phyloP scores from a whole-genome alignment of 2,888 invertebrate genomes.

The Patella ulyssiponensis region DNA sequence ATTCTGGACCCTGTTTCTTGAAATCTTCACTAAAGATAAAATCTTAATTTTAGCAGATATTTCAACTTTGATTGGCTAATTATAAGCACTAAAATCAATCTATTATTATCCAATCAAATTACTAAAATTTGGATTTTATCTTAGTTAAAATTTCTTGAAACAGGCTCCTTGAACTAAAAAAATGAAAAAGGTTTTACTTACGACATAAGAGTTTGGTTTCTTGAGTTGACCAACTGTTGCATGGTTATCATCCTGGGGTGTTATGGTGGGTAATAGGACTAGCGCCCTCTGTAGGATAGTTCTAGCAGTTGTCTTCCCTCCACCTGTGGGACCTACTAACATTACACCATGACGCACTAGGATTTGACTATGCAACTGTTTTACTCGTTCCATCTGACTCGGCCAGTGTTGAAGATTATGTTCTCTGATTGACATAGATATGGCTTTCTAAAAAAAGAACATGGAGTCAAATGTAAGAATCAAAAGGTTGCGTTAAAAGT shows the following conservation, averaged over 20 bases:
- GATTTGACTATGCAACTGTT: slow-evolving; percentile 72
- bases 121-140: no score
- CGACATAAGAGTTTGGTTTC: slow-evolving; percentile 6
- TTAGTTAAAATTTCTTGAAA: no score
- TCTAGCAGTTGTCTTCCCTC: slow-evolving; percentile 70
- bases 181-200: slow-evolving; percentile 4
- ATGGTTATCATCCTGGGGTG: slow-evolving; percentile 44
- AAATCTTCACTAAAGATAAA: no score
- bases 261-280: slow-evolving; percentile 64
- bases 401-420: slow-evolving; percentile 69
- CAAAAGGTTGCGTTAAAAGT: no score
- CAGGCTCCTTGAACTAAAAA: no score
- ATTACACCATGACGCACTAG: slow-evolving; percentile 71
- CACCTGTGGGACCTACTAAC: slow-evolving; percentile 71
- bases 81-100: no score
- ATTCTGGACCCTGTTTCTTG: no score
- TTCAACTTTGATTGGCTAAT: no score
- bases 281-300: slow-evolving; percentile 71
- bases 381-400: slow-evolving; percentile 69
- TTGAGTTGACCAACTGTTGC: background rate
- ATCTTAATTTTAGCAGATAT: no score
- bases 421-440: slow-evolving; percentile 68
- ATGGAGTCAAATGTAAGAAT: no score
- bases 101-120: no score
- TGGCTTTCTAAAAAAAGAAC: slow-evolving; percentile 63